These are phyloP conservation scores for Bostrychus sinensis DNA, from an alignment of 2,113 vertebrate genomes.

Conservation along the genomic window DNA sequence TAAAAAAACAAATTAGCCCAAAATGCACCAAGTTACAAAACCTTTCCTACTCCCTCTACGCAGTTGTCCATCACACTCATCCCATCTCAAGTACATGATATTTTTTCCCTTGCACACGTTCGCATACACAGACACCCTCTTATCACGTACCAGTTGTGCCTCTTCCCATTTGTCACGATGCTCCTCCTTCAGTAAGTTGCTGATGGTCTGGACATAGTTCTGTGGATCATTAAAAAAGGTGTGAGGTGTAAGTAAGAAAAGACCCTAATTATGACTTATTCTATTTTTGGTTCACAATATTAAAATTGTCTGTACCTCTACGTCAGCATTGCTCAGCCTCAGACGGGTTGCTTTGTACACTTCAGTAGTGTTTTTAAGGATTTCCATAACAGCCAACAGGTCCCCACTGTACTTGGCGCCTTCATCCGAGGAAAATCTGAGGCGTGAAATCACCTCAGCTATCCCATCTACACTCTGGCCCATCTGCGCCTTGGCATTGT, in stretches of 20 bases:
- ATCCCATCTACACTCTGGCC: conserved; percentile 86
- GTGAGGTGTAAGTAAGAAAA: conserved; percentile 32
- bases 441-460: conserved; percentile 89
- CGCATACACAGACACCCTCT: conserved; percentile 32
- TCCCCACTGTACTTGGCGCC: conserved; percentile 95
- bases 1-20: neutral
- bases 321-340: conserved; percentile 86
- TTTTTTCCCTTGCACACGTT: conserved; percentile 10
- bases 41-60: neutral
- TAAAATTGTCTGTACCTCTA: conserved; percentile 82
- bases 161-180: conserved; percentile 97
- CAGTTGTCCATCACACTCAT: conserved; percentile 13
- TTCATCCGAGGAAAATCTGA: conserved; percentile 90
- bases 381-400: conserved; percentile 88
- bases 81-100: conserved; percentile 14
- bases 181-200: conserved; percentile 93
- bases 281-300: neutral
- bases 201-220: conserved; percentile 96
- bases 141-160: conserved; percentile 89
- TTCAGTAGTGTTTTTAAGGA: conserved; percentile 92
- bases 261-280: conserved; percentile 16
- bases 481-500: conserved; percentile 86
- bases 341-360: conserved; percentile 88
- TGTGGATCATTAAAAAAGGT: conserved; percentile 63
- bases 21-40: neutral